Evolutionary conservation across 1,140 invertebrate genomes (phyloP).

Genomic region (Rhagoletis zephyria): DNA sequence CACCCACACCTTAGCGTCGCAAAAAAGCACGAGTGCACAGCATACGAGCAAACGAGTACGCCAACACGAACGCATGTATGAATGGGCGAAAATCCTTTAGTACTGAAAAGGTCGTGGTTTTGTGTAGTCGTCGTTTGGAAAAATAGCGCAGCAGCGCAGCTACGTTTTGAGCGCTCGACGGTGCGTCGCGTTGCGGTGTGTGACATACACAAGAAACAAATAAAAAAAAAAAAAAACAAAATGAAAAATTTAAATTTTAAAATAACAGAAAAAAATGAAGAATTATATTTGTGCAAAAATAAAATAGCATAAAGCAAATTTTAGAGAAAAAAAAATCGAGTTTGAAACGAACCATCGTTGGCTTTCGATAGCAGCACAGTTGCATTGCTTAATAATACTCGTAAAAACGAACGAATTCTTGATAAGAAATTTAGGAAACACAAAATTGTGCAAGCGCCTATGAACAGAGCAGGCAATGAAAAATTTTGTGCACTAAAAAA

Average conservation of each 20-base stretch:
- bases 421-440: background rate
- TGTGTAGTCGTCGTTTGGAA: slow-evolving; percentile 64
- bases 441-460: background rate
- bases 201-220: background rate
- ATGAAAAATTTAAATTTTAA: slow-evolving; percentile 17
- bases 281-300: background rate
- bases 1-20: background rate
- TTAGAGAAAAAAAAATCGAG: too few species aligned
- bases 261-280: too few species aligned
- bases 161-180: slow-evolving; percentile 30
- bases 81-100: slow-evolving; percentile 69
- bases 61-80: slow-evolving; percentile 57
- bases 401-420: background rate
- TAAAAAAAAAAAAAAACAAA: slow-evolving; percentile 55
- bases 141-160: slow-evolving; percentile 42
- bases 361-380: background rate
- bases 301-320: background rate
- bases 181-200: slow-evolving; percentile 20
- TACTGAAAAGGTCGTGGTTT: slow-evolving; percentile 73
- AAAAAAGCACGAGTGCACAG: background rate
- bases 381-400: background rate
- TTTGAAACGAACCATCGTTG: background rate
- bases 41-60: slow-evolving; percentile 55
- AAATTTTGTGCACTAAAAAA: background rate
- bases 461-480: background rate